phyloP scores from a whole-genome alignment of 2,113 vertebrate genomes.

The pig (Sus scrofa) region T2T-Sscrofa CM000813.6:117579001-117579500 shows the following conservation, averaged over 20 bases:
- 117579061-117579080: no score
- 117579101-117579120: no score
- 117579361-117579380: background rate
- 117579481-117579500: background rate
- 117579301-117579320: background rate
- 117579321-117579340: background rate
- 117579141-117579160: background rate
- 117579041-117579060: no score
- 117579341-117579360: background rate
- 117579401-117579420: background rate
- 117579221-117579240: background rate
- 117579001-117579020: no score
- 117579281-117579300: background rate
- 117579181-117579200: background rate
- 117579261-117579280: background rate
- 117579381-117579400: background rate
- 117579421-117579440: background rate
- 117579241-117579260: background rate
- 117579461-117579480: background rate
- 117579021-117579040: no score
- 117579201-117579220: background rate
- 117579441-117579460: background rate
- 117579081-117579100: no score
- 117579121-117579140: background rate
- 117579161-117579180: background rate